A percentile compares a stretch with the other conserved stretches of the same genome.
Evolutionary conservation across 2,888 invertebrate species (phyloP).

Genomic region (Brenthis daphne): DNA sequence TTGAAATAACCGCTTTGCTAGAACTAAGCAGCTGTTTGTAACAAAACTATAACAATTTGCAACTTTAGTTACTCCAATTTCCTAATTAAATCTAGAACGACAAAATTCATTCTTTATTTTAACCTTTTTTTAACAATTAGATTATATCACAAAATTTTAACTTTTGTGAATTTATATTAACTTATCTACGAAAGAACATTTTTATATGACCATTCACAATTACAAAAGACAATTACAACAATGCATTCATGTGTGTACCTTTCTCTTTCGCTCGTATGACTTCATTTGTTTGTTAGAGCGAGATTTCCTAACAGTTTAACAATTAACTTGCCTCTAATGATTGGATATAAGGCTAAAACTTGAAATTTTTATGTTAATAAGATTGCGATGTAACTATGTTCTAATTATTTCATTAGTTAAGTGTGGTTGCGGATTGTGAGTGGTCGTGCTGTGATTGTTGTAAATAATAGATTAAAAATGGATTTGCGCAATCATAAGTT

Average conservation of each 20-base stretch:
- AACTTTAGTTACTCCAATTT: too few relatives aligned
- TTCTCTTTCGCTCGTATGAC: conserved; percentile 55
- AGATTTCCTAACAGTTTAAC: conserved; percentile 57
- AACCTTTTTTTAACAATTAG: neutral
- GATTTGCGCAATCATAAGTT: conserved; percentile 68
- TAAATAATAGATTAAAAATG: conserved; percentile 54
- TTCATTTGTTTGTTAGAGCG: conserved; percentile 53
- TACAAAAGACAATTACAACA: conserved; percentile 61
- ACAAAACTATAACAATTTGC: too few relatives aligned
- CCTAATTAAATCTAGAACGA: neutral
- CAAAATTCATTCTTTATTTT: neutral
- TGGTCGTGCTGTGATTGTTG: conserved; percentile 59
- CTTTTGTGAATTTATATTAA: conserved; percentile 31
- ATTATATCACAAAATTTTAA: conserved; percentile 33
- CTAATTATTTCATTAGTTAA: conserved; percentile 72
- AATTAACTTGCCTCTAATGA: conserved; percentile 66
- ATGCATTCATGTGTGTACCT: conserved; percentile 46
- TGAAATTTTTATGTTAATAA: conserved; percentile 80
- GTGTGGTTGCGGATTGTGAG: conserved; percentile 62
- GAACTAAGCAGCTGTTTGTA: too few relatives aligned
- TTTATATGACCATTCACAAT: conserved; percentile 44
- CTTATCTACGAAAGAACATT: conserved; percentile 28
- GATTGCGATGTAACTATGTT: conserved; percentile 67
- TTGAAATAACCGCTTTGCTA: too few relatives aligned
- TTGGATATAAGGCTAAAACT: conserved; percentile 73